Conservation (phyloP, 2,888 invertebrate species). For the Tetanocera ferruginea region DNA sequence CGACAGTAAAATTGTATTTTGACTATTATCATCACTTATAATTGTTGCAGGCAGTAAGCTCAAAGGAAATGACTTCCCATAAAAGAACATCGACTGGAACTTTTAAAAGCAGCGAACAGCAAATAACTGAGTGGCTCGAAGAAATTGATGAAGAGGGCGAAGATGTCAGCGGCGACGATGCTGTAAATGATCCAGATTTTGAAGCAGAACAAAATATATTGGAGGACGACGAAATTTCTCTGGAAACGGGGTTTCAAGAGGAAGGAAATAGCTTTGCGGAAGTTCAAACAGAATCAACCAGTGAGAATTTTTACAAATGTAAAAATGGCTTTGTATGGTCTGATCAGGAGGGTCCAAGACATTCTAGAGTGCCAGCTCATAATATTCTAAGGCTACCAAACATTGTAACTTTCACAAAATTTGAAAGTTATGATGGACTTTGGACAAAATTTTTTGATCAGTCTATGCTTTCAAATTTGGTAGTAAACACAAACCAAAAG, state of each 20-base stretch:
- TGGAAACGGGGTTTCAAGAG: constrained; percentile 30
- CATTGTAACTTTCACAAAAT: neutral
- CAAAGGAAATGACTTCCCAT: neutral
- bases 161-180: constrained; percentile 15
- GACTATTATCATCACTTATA: too few relatives aligned
- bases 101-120: constrained; percentile 37
- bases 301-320: constrained; percentile 26
- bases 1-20: constrained; percentile 26
- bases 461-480: constrained; percentile 32
- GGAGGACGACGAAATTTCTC: constrained; percentile 33
- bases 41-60: constrained; percentile 16
- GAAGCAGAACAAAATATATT: constrained; percentile 9
- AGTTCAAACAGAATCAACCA: constrained; percentile 32
- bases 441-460: constrained; percentile 27
- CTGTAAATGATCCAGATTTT: constrained; percentile 26
- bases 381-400: constrained; percentile 29
- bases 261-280: constrained; percentile 28
- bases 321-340: constrained; percentile 38
- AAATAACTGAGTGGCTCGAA: constrained; percentile 35
- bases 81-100: constrained; percentile 35
- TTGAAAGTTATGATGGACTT: constrained; percentile 32
- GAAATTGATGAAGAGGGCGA: constrained; percentile 33
- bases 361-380: constrained; percentile 28
- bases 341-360: constrained; percentile 29
- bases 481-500: constrained; percentile 37